Percentiles rank a stretch among this genome's conserved stretches.
Evolutionary conservation across 1,140 invertebrate genomes (phyloP).

Genomic region (Bursaphelenchus mucronatus): DNA sequence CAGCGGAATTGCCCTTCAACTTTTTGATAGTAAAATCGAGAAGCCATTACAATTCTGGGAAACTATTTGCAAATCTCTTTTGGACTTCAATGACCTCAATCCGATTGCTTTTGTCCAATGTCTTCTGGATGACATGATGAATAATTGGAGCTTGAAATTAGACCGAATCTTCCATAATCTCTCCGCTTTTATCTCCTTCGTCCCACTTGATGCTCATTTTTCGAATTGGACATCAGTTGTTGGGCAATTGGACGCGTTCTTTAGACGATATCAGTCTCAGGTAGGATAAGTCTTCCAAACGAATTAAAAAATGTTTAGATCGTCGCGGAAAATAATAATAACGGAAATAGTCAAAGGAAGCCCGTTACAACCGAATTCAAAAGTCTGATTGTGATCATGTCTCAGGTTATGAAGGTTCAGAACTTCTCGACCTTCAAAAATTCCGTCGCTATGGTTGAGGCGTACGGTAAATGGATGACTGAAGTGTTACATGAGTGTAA

Average conservation of each 20-base stretch:
- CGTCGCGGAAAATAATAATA: constrained; percentile 53
- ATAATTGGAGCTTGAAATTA: constrained; percentile 48
- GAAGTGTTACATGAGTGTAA: constrained; percentile 80
- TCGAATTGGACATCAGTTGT: constrained; percentile 73
- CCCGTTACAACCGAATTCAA: constrained; percentile 60
- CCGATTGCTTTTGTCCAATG: constrained; percentile 85
- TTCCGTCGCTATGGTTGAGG: constrained; percentile 71
- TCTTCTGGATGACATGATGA: constrained; percentile 70
- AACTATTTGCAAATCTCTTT: constrained; percentile 81
- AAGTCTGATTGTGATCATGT: constrained; percentile 77
- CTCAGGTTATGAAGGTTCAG: constrained; percentile 77
- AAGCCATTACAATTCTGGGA: constrained; percentile 72
- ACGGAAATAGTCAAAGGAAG: constrained; percentile 11
- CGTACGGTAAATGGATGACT: constrained; percentile 89
- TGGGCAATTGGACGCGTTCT: constrained; percentile 76
- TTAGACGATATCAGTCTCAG: constrained; percentile 66
- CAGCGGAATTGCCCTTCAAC: constrained; percentile 82
- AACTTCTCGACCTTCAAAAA: constrained; percentile 66
- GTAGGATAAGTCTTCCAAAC: constrained; percentile 44
- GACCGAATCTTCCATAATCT: constrained; percentile 75
- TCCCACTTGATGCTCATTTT: constrained; percentile 67
- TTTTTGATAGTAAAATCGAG: constrained; percentile 75
- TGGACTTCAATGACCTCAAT: constrained; percentile 94
- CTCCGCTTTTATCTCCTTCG: constrained; percentile 82
- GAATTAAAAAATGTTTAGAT: constrained; percentile 66